These are phyloP conservation scores for Mesitornis unicolor DNA, from an alignment of 2,113 vertebrate species.

Conservation along the genomic window DNA sequence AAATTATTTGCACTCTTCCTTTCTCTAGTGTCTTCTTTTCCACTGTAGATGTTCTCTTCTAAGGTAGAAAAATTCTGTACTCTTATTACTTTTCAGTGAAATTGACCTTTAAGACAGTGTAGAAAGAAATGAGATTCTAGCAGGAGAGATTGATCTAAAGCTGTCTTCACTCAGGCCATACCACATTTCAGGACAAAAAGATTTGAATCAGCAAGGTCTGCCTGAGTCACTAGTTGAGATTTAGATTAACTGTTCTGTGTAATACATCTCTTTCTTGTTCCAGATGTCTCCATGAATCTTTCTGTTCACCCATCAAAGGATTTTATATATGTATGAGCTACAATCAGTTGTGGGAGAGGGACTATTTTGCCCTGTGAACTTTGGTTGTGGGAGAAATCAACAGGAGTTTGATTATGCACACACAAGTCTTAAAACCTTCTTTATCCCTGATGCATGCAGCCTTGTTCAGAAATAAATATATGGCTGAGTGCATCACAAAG, in stretches of 20 bases:
- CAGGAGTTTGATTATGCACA: neutral
- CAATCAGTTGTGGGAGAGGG: neutral
- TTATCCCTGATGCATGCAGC: neutral
- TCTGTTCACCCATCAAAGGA: slow-evolving; percentile 17
- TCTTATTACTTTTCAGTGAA: slow-evolving; percentile 3
- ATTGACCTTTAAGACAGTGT: neutral
- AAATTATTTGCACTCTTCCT: neutral
- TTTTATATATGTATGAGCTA: neutral
- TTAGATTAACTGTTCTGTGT: slow-evolving; percentile 4
- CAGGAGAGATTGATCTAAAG: neutral
- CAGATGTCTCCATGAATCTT: neutral
- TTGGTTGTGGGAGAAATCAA: neutral
- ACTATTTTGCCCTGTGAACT: neutral
- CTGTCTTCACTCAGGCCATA: neutral
- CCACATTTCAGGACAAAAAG: neutral
- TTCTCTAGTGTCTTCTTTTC: neutral
- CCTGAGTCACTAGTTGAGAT: neutral
- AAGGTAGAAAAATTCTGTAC: neutral
- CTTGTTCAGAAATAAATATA: neutral
- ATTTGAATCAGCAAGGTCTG: neutral
- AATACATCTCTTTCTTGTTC: neutral
- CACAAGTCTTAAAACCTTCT: neutral
- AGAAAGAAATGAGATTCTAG: slow-evolving; percentile 13
- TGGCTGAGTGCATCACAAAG: neutral
- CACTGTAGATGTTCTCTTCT: neutral